phyloP scores from a whole-genome alignment of 1,140 invertebrate species.

The Drosophila pachea region DNA sequence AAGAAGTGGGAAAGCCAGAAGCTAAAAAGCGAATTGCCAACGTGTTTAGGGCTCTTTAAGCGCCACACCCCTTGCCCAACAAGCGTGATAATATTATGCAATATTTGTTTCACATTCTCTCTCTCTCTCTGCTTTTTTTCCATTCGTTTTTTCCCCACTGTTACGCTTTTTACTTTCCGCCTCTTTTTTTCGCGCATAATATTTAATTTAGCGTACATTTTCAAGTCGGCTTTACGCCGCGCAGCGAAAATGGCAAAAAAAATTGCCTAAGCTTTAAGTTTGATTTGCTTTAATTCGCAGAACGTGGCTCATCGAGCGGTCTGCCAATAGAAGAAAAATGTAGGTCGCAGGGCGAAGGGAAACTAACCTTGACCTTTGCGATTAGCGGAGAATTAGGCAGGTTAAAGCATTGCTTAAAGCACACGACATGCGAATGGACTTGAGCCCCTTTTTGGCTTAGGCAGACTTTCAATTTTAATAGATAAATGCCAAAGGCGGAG shows the following conservation, averaged over 20 bases:
- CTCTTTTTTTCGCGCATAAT: background rate
- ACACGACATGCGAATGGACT: no score
- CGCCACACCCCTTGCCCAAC: slow-evolving; percentile 11
- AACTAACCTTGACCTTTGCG: no score
- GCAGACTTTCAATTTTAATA: no score
- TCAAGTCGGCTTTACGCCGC: slow-evolving; percentile 32
- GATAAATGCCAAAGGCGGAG: no score
- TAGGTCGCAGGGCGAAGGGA: no score
- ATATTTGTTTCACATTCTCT: slow-evolving; percentile 66
- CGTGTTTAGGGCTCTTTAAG: slow-evolving; percentile 57
- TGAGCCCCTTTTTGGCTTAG: no score
- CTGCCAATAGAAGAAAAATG: no score
- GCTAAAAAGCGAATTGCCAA: slow-evolving; percentile 66
- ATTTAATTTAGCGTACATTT: slow-evolving; percentile 39
- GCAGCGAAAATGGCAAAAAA: background rate
- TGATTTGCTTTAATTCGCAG: background rate
- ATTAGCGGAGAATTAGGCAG: no score
- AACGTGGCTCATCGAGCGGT: no score
- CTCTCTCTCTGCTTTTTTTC: slow-evolving; percentile 3
- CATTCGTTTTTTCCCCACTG: slow-evolving; percentile 11
- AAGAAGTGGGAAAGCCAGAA: slow-evolving; percentile 16
- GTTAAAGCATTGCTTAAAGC: no score
- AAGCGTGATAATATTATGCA: slow-evolving; percentile 65
- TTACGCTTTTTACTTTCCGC: slow-evolving; percentile 55
- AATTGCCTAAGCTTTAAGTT: background rate